Conservation (phyloP, 2,797 vertebrate species). For the Phrynocephalus vlangalii region DNA sequence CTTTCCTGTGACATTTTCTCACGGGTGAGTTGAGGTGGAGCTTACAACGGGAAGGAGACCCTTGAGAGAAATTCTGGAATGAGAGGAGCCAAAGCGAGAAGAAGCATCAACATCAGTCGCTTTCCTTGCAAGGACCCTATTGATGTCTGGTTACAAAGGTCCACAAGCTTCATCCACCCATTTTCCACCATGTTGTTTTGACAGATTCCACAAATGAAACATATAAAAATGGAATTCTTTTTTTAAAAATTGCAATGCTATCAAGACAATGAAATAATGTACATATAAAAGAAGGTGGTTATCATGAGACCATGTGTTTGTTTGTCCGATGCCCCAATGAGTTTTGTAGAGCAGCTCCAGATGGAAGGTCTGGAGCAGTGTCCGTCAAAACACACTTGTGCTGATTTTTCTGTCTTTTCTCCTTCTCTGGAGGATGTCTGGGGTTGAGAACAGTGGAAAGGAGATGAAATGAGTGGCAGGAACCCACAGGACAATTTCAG, state of each 20-base stretch:
- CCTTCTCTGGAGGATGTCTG: too few species aligned
- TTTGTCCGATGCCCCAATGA: too few species aligned
- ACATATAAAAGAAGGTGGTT: too few species aligned
- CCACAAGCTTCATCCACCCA: background rate
- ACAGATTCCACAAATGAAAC: background rate
- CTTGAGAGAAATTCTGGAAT: slow-evolving; percentile 41
- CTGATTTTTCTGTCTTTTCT: too few species aligned
- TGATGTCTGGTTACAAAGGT: background rate
- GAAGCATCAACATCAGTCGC: background rate
- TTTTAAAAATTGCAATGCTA: background rate
- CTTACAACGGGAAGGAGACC: slow-evolving; percentile 34
- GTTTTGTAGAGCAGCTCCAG: too few species aligned
- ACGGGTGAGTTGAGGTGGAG: slow-evolving; percentile 36
- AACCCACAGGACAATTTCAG: too few species aligned
- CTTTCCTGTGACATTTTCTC: slow-evolving; percentile 41
- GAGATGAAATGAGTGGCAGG: too few species aligned
- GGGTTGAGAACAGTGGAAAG: too few species aligned
- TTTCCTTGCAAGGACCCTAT: background rate
- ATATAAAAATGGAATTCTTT: background rate
- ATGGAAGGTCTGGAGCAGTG: too few species aligned
- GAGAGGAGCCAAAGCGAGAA: background rate
- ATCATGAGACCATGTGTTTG: background rate
- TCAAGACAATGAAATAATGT: background rate
- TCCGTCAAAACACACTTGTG: too few species aligned
- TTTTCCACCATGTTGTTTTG: background rate